Evolutionary conservation across 2,797 vertebrate species (phyloP).

Genomic region (Hephaestus fuliginosus): DNA sequence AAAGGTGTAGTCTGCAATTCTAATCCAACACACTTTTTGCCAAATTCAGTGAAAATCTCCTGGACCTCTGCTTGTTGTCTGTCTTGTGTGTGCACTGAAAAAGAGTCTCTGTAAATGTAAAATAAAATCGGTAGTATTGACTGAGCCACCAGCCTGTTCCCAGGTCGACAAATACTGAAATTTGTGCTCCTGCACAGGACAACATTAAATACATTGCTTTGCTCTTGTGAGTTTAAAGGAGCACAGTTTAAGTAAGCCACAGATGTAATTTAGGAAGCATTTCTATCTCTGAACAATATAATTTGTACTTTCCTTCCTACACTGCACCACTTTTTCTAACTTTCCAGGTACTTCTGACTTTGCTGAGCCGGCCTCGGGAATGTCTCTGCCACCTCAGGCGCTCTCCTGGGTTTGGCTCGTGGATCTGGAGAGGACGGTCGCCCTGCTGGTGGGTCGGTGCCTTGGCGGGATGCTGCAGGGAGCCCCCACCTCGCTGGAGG

Average conservation of each 20-base stretch:
- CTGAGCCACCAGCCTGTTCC: too few species aligned
- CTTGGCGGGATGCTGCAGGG: slow-evolving; percentile 98
- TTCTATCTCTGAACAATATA: background rate
- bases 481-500: slow-evolving; percentile 90
- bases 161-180: too few species aligned
- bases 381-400: slow-evolving; percentile 88
- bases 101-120: too few species aligned
- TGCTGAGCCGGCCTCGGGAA: slow-evolving; percentile 88
- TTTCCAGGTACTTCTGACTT: slow-evolving; percentile 90
- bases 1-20: too few species aligned
- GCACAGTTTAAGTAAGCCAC: background rate
- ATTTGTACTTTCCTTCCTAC: background rate
- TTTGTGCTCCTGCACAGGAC: too few species aligned
- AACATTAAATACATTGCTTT: too few species aligned
- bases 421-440: slow-evolving; percentile 95
- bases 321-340: background rate
- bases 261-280: background rate
- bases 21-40: too few species aligned
- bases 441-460: slow-evolving; percentile 94
- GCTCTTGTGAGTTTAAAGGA: too few species aligned
- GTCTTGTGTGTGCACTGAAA: too few species aligned
- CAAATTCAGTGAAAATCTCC: too few species aligned
- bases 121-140: too few species aligned
- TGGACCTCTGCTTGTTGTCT: too few species aligned
- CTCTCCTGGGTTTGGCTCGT: slow-evolving; percentile 98